Conservation (phyloP, 2,797 vertebrate genomes). For the Cygnus olor region DNA sequence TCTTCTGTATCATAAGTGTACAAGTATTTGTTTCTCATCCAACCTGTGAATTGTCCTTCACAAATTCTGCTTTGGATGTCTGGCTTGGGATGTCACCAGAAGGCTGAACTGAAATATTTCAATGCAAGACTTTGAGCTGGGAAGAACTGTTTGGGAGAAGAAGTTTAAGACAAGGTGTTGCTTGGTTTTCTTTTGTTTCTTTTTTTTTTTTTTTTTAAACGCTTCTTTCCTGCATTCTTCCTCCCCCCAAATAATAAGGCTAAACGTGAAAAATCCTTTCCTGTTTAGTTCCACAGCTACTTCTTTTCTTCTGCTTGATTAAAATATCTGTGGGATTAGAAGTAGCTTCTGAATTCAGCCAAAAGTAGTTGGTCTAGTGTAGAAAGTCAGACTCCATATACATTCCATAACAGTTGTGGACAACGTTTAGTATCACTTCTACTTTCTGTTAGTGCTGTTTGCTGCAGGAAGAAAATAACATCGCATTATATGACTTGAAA, state of each 20-base stretch:
- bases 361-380: background rate
- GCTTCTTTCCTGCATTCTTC: background rate
- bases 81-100: background rate
- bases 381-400: background rate
- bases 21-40: background rate
- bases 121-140: background rate
- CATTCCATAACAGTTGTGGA: constrained; percentile 70
- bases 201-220: background rate
- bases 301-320: background rate
- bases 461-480: constrained; percentile 56
- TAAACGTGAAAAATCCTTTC: background rate
- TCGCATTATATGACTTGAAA: constrained; percentile 65
- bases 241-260: background rate
- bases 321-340: too few species aligned
- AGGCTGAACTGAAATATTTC: background rate
- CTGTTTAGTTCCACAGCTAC: background rate
- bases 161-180: background rate
- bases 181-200: background rate
- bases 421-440: constrained; percentile 68
- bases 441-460: constrained; percentile 53
- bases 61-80: background rate
- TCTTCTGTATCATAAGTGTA: background rate
- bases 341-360: background rate
- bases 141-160: background rate
- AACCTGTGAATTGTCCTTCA: background rate